These are phyloP conservation scores for Drosophila suboccidentalis DNA, from an alignment of 2,888 invertebrate species.

Conservation along the genomic window DNA sequence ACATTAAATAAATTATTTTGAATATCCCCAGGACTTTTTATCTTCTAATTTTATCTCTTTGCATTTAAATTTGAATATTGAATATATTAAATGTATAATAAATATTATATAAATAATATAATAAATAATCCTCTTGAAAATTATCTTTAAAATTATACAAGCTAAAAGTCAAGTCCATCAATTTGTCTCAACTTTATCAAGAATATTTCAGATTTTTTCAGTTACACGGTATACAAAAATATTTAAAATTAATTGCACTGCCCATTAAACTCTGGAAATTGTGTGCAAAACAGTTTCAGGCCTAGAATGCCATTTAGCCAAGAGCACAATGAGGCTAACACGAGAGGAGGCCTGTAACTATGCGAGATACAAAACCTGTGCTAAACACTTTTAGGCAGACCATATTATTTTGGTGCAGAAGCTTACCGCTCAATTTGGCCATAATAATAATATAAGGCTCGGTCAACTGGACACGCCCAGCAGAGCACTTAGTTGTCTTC, in stretches of 20 bases:
- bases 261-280: background rate
- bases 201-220: no score
- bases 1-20: no score
- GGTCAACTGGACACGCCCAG: slow-evolving; percentile 49
- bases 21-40: no score
- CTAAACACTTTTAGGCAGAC: slow-evolving; percentile 29
- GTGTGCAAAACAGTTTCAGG: slow-evolving; percentile 4
- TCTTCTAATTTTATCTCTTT: no score
- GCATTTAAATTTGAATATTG: no score
- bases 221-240: background rate
- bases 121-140: no score
- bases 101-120: no score
- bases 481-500: slow-evolving; percentile 25
- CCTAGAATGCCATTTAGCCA: background rate
- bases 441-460: slow-evolving; percentile 69
- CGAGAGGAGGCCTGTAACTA: slow-evolving; percentile 1
- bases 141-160: no score
- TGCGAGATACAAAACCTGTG: slow-evolving; percentile 13
- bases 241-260: background rate
- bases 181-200: background rate
- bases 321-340: background rate
- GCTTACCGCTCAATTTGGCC: slow-evolving; percentile 68
- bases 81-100: no score
- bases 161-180: no score
- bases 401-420: slow-evolving; percentile 54